Percentiles rank a stretch among this genome's conserved stretches.
phyloP scores from a whole-genome alignment of 2,797 vertebrate species.

The Enteromius trimaculatus region DNA sequence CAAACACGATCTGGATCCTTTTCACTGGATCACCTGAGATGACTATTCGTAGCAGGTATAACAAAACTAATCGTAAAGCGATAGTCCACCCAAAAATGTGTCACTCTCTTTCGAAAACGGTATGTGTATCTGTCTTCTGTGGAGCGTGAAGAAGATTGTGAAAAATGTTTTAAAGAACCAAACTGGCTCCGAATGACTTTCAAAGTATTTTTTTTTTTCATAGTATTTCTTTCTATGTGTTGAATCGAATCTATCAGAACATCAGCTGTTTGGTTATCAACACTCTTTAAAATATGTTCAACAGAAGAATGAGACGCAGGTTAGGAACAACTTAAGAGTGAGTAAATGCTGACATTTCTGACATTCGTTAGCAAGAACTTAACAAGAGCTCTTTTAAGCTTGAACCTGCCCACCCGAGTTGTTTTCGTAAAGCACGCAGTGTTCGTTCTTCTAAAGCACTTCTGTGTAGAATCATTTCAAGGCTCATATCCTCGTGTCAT shows the following conservation, averaged over 20 bases:
- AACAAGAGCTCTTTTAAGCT: not conserved
- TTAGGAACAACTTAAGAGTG: not conserved
- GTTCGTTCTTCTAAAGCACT: not conserved
- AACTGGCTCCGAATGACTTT: not conserved
- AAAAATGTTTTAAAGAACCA: not conserved
- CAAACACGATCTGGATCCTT: not conserved
- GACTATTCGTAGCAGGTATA: not conserved
- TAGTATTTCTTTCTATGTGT: no score
- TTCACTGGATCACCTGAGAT: not conserved
- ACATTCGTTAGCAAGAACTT: not conserved
- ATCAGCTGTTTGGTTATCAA: not conserved
- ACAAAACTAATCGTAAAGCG: not conserved
- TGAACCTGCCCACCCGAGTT: not conserved
- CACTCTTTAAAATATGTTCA: not conserved
- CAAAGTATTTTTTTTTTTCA: not conserved
- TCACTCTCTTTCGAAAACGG: not conserved
- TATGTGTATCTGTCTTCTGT: not conserved
- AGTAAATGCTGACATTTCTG: not conserved
- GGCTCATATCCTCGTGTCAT: not conserved
- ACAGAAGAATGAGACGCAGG: not conserved
- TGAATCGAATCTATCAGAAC: not conserved
- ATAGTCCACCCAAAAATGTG: not conserved
- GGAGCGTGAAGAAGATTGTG: not conserved
- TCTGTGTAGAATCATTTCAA: not conserved
- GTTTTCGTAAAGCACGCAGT: not conserved